These are phyloP conservation scores for Takifugu flavidus DNA, from an alignment of 2,113 vertebrate species.

Conservation along the genomic window DNA sequence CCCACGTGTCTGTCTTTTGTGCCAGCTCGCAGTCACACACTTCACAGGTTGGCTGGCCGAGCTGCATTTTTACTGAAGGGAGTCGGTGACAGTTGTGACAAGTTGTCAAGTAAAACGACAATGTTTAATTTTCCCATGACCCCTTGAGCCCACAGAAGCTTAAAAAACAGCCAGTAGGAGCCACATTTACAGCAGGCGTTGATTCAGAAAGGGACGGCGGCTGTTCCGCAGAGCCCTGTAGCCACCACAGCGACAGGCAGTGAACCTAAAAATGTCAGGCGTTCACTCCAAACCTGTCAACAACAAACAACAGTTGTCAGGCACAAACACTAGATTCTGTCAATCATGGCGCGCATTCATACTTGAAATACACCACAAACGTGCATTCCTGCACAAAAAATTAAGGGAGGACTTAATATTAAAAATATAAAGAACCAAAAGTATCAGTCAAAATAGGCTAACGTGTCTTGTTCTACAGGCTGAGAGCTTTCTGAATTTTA, in stretches of 20 bases:
- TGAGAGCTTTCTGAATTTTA: conserved; percentile 17
- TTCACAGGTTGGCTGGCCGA: conserved; percentile 25
- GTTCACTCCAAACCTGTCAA: conserved; percentile 57
- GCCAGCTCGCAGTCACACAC: conserved; percentile 20
- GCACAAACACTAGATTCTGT: conserved; percentile 57
- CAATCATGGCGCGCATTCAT: conserved; percentile 63
- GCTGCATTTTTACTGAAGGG: conserved; percentile 19
- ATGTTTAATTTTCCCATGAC: conserved; percentile 66
- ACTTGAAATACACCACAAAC: conserved; percentile 40
- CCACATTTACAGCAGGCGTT: conserved; percentile 20
- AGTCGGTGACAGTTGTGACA: neutral
- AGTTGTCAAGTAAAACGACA: conserved; percentile 6
- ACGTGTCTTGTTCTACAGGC: conserved; percentile 18
- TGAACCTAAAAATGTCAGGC: conserved; percentile 58
- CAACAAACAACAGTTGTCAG: conserved; percentile 67
- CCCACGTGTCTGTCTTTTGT: conserved; percentile 16
- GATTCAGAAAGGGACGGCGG: conserved; percentile 27
- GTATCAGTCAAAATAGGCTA: conserved; percentile 1
- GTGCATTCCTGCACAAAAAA: conserved; percentile 19
- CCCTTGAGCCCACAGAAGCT: conserved; percentile 18
- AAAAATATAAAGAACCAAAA: neutral
- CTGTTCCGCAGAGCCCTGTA: conserved; percentile 30
- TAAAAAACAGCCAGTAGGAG: conserved; percentile 29
- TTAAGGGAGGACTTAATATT: neutral
- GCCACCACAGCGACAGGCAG: conserved; percentile 49